phyloP scores from a whole-genome alignment of 1,140 invertebrate species.

The Pseudoatta argentina region DNA sequence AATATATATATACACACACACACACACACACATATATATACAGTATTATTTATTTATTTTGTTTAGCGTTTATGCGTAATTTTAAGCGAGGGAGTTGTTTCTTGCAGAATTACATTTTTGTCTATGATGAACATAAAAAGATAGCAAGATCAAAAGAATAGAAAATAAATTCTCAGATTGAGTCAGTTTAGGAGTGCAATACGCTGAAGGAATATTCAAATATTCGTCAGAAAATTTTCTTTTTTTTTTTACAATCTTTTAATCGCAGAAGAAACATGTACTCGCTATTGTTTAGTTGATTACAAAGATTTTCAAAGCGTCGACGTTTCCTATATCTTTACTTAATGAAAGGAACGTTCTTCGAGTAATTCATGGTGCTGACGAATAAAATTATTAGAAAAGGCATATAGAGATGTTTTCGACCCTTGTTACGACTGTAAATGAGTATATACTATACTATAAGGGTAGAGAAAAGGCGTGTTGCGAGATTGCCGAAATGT shows the following conservation, averaged over 20 bases:
- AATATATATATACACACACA: no score
- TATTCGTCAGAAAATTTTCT: slow-evolving; percentile 14
- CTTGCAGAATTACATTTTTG: slow-evolving; percentile 19
- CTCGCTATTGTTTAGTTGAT: not conserved
- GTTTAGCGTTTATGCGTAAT: slow-evolving; percentile 8
- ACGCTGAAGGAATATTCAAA: not conserved
- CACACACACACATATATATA: not conserved
- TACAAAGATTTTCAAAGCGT: not conserved
- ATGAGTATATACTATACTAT: slow-evolving; percentile 26
- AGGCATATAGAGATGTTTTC: not conserved
- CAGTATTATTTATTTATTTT: slow-evolving; percentile 70
- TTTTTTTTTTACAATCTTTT: slow-evolving; percentile 8
- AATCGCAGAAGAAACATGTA: not conserved
- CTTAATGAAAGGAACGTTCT: not conserved
- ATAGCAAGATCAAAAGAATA: slow-evolving; percentile 16
- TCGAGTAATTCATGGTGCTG: slow-evolving; percentile 18
- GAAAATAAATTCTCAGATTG: not conserved
- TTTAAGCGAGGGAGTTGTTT: slow-evolving; percentile 16
- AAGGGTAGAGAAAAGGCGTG: not conserved
- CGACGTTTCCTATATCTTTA: slow-evolving; percentile 10
- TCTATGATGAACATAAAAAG: not conserved
- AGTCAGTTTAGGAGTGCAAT: not conserved
- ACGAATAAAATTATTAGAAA: slow-evolving; percentile 21
- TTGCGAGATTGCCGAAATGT: slow-evolving; percentile 70
- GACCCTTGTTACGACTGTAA: slow-evolving; percentile 33